Conservation (phyloP, 2,113 vertebrate genomes). For the Odocoileus hemionus region DNA sequence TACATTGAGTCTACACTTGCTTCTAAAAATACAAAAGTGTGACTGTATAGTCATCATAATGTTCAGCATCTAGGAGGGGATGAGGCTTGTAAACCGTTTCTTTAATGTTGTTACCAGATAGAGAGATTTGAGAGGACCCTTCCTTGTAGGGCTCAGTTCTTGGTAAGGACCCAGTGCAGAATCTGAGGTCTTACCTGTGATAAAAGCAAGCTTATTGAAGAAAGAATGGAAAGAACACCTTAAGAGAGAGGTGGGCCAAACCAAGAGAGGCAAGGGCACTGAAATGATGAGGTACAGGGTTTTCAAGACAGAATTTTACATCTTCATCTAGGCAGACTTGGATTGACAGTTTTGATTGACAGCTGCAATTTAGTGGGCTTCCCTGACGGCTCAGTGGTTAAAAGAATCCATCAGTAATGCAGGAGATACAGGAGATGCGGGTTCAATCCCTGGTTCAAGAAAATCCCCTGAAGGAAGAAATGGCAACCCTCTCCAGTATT, state of each 20-base stretch:
- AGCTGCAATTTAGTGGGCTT: background rate
- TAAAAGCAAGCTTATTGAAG: background rate
- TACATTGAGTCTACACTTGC: background rate
- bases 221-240: background rate
- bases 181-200: background rate
- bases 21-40: background rate
- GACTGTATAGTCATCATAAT: background rate
- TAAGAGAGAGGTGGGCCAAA: background rate
- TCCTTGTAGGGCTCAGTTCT: background rate
- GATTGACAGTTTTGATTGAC: background rate
- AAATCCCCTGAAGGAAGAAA: background rate
- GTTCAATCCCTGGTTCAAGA: background rate
- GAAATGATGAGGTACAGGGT: background rate
- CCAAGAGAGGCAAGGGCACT: background rate
- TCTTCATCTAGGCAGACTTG: background rate
- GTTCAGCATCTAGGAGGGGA: background rate
- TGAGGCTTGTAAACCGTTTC: background rate
- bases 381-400: background rate
- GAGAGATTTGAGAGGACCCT: background rate
- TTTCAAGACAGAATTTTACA: background rate
- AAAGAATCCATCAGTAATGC: background rate
- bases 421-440: background rate
- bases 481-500: background rate
- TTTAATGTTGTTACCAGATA: background rate
- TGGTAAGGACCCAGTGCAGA: background rate